A percentile compares a stretch with the other conserved stretches of the same genome.
Evolutionary conservation across 2,797 vertebrate species (phyloP).

Genomic region (Cirrhinus molitorella): DNA sequence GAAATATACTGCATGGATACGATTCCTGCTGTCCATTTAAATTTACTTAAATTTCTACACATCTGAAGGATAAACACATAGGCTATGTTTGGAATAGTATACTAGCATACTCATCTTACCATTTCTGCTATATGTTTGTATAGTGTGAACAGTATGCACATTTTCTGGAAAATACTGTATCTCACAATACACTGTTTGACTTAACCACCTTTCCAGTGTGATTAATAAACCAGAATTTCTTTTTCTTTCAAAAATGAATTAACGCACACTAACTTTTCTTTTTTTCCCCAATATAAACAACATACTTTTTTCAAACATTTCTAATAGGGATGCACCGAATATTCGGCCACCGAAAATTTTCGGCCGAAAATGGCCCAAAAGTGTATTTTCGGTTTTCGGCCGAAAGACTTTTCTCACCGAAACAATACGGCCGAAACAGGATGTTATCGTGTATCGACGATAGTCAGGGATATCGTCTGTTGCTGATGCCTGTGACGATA

Average conservation of each 20-base stretch:
- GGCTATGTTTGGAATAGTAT: conserved; percentile 1
- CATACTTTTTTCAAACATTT: background rate
- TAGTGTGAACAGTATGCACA: background rate
- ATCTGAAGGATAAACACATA: background rate
- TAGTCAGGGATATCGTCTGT: too few species aligned
- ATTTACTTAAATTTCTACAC: conserved; percentile 22
- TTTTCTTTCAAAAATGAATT: background rate
- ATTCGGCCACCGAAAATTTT: too few species aligned
- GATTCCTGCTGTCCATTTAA: conserved; percentile 5
- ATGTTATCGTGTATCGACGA: too few species aligned
- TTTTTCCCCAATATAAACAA: background rate
- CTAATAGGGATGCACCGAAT: too few species aligned
- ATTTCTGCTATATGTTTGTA: background rate
- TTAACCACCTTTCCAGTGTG: background rate
- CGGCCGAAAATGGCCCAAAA: too few species aligned
- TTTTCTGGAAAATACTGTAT: conserved; percentile 3
- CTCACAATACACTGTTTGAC: background rate
- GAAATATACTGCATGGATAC: conserved; percentile 46
- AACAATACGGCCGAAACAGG: too few species aligned
- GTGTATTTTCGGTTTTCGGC: too few species aligned
- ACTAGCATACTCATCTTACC: background rate
- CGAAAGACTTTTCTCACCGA: too few species aligned
- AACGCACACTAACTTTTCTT: background rate
- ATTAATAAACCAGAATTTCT: background rate
- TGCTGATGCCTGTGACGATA: too few species aligned